phyloP scores from a whole-genome alignment of 2,113 vertebrate genomes.

The Condylura cristata region DNA sequence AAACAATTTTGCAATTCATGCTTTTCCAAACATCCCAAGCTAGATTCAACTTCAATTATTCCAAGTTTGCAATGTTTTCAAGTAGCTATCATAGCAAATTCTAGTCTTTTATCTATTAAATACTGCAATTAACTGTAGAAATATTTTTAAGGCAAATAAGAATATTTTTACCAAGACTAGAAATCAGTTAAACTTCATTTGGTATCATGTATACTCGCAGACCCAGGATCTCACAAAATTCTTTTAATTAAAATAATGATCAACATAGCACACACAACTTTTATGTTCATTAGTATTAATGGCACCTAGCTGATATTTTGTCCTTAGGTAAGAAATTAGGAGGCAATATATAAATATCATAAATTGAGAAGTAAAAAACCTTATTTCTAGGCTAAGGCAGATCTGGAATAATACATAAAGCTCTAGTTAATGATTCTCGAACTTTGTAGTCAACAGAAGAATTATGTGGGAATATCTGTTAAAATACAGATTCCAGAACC shows the following conservation, averaged over 20 bases:
- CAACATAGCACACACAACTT: neutral
- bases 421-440: neutral
- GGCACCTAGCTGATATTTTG: neutral
- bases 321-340: neutral
- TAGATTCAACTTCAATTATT: neutral
- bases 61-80: neutral
- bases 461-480: neutral
- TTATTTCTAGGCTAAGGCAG: neutral
- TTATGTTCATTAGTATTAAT: neutral
- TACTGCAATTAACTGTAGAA: neutral
- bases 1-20: conserved; percentile 20
- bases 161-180: neutral
- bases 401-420: neutral
- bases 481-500: neutral
- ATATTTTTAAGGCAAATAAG: conserved; percentile 28
- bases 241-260: conserved; percentile 6
- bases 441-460: neutral
- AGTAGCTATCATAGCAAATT: conserved; percentile 19
- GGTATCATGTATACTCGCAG: neutral
- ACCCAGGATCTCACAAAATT: neutral
- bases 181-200: conserved; percentile 35
- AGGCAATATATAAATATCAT: neutral
- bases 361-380: neutral
- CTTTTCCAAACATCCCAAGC: neutral
- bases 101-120: conserved; percentile 17